Percentiles rank a stretch among this genome's conserved stretches.
Evolutionary conservation across 2,113 vertebrate genomes (phyloP).

Genomic region (Mellivora capensis): DNA sequence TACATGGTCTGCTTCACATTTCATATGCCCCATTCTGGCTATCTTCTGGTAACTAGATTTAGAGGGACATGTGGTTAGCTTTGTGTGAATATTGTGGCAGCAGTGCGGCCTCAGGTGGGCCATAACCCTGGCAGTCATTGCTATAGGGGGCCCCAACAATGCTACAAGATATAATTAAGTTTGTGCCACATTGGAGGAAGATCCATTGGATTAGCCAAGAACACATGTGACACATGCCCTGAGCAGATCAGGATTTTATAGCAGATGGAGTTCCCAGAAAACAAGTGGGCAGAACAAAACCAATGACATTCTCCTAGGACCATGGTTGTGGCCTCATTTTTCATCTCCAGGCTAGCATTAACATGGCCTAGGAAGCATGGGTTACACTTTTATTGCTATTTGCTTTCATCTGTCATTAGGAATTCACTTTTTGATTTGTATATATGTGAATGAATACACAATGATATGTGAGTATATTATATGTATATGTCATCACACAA

Average conservation of each 20-base stretch:
- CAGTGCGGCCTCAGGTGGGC: background rate
- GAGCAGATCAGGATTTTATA: background rate
- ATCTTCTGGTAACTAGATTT: background rate
- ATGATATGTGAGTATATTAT: background rate
- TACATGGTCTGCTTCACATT: background rate
- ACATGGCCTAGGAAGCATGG: background rate
- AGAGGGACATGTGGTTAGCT: background rate
- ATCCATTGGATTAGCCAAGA: background rate
- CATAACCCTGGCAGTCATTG: background rate
- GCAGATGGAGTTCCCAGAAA: background rate
- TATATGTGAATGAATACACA: background rate
- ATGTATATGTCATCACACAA: background rate
- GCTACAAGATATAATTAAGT: background rate
- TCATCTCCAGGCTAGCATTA: background rate
- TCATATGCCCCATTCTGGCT: background rate
- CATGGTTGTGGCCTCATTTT: background rate
- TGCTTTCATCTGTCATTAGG: background rate
- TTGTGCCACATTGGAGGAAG: background rate
- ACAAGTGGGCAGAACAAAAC: background rate
- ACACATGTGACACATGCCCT: background rate
- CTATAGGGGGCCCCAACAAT: background rate
- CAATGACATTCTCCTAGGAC: background rate
- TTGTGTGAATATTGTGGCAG: background rate
- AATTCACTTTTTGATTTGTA: background rate
- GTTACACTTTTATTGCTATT: background rate